These are phyloP conservation scores for Atrichornis clamosus DNA, from an alignment of 2,113 vertebrate species.

Conservation along the genomic window DNA sequence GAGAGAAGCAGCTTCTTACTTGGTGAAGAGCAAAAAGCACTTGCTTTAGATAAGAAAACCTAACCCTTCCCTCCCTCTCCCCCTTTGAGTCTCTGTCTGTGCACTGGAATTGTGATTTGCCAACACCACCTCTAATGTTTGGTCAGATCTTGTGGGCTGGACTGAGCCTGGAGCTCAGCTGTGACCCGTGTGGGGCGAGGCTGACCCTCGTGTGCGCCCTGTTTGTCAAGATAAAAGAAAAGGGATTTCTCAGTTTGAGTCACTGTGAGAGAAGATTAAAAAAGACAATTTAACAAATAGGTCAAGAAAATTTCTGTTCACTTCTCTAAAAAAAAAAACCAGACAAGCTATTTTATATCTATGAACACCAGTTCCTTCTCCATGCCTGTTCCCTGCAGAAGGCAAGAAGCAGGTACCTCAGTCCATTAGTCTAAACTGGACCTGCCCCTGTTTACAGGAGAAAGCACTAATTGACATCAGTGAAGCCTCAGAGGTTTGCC, in stretches of 20 bases:
- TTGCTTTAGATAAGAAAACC: not conserved
- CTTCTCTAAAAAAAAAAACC: not conserved
- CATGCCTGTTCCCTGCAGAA: not conserved
- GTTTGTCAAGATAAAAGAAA: not conserved
- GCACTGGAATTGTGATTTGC: not conserved
- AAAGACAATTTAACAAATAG: not conserved
- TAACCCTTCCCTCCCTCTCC: too few species aligned
- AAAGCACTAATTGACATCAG: slow-evolving; percentile 24
- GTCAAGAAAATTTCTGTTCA: not conserved
- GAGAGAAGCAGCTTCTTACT: not conserved
- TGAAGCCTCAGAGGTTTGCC: slow-evolving; percentile 28
- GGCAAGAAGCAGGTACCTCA: not conserved
- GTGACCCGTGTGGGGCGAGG: not conserved
- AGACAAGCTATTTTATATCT: not conserved
- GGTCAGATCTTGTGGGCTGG: not conserved
- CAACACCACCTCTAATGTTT: not conserved
- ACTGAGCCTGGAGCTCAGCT: not conserved
- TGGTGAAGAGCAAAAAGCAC: not conserved
- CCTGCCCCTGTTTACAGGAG: not conserved
- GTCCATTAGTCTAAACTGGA: not conserved
- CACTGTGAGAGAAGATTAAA: not conserved
- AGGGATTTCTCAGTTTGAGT: not conserved
- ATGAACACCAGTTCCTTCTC: not conserved
- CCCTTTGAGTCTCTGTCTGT: not conserved
- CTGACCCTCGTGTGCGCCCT: not conserved